Percentiles rank a stretch among this genome's conserved stretches.
Conservation (phyloP, 2,113 vertebrate genomes). For the Jaculus jaculus region DNA sequence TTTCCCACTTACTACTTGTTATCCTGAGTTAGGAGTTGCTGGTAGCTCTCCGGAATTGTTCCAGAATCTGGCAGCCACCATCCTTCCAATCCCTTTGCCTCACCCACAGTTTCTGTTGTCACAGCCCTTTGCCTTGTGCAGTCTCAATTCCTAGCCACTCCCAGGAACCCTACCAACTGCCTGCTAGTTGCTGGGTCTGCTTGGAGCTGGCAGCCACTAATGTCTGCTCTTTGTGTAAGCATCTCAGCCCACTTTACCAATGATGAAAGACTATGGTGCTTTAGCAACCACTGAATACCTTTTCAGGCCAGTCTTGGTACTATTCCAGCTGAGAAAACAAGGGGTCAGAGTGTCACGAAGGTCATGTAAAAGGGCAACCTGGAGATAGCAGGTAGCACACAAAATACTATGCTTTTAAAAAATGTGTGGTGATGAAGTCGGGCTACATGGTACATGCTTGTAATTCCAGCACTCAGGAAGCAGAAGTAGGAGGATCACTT, state of each 20-base stretch:
- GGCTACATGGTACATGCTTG: background rate
- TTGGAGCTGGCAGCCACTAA: background rate
- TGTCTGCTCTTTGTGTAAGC: background rate
- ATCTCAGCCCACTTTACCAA: background rate
- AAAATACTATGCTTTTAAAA: background rate
- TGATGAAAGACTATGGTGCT: background rate
- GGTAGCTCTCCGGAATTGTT: background rate
- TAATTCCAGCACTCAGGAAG: background rate
- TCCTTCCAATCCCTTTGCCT: too few relatives aligned
- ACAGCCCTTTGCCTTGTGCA: background rate
- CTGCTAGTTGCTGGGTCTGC: background rate
- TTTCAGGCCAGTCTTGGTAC: background rate
- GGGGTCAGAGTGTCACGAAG: background rate
- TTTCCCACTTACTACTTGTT: background rate
- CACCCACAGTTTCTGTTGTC: too few relatives aligned
- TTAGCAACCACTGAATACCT: background rate
- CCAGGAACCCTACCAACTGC: background rate
- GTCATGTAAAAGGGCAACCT: background rate
- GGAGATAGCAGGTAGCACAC: background rate
- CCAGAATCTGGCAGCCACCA: too few relatives aligned
- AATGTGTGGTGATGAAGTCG: background rate
- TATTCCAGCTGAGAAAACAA: background rate
- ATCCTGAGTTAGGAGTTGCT: background rate
- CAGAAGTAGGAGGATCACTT: background rate
- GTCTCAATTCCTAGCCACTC: background rate